Base-by-base conservation (phyloP, 2,113 vertebrate species). In the Myrmophylax atrothorax region DNA sequence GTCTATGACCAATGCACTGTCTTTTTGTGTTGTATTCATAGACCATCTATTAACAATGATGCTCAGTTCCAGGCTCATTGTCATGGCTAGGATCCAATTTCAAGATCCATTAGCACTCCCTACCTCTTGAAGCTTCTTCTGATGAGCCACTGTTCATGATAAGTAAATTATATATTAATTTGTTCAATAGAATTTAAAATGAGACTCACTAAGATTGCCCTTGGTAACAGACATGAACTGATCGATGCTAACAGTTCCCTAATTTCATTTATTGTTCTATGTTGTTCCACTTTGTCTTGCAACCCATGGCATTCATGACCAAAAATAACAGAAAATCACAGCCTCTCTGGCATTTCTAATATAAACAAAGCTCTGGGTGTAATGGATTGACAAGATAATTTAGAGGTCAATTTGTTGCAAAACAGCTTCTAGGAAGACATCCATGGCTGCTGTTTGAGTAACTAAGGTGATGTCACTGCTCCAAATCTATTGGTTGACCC, bases 111-210 rank as follows among this genome's bases (percentile, higher is more conserved):
- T 93, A 95, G 60, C 52, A 86, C 64, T 91, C 60, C 78, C 88
- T 94, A 63, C 49, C 50, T 96, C 93, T 93, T 87, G 90, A 91
- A 96, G 59, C 80, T 96, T 81, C 83, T 94, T 93, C 92, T 93
- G 77, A 93, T 91, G 64, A 93, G 46, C 26, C 59, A 70, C 18
- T 91, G 72, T 29, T 96, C 47, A 80, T 68, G 86, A 93, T 93
- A 96, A 95, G 72, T 82, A 96, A 95, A 96, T 86, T 94, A 76
- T 44, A 69, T 85, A 91, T 91, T 97, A 67, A 89, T 96, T 94
- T 94, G 31, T 44, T 95, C 47, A 92, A 86, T 26, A 87, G 75
- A 96, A 91, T 96, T 91, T 78, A 86, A 89, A 96, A 92, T 87
- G 79, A 93, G 58, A 55, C n/a, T 72, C 35, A 64, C 42, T 75